phyloP scores from a whole-genome alignment of 2,888 invertebrate species.

The Entomobrya multifasciata region DNA sequence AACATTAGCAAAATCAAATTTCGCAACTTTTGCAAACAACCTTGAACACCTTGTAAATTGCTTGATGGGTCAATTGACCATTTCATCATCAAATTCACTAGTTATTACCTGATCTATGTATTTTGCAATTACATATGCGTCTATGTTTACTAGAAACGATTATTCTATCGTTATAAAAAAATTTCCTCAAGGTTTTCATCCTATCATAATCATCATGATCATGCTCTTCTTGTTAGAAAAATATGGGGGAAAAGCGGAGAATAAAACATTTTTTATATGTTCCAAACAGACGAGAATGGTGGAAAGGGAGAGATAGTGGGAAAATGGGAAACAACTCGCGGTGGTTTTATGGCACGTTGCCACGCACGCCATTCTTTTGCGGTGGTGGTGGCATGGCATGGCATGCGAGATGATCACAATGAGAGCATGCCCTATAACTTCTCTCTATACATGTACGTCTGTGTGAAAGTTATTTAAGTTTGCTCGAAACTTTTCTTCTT shows the following conservation, averaged over 20 bases:
- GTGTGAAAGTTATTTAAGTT: slow-evolving; percentile 30
- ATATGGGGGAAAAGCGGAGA: neutral
- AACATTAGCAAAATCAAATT: too few species aligned
- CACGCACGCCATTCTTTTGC: slow-evolving; percentile 44
- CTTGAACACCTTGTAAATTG: too few species aligned
- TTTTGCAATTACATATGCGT: too few species aligned
- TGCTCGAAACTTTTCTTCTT: neutral
- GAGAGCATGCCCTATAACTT: neutral
- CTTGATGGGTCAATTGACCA: too few species aligned
- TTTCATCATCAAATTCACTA: too few species aligned
- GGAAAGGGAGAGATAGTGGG: slow-evolving; percentile 45
- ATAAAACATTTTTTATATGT: slow-evolving; percentile 4
- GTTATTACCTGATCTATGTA: too few species aligned
- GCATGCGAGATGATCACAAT: slow-evolving; percentile 2
- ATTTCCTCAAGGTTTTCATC: neutral
- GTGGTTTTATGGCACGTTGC: slow-evolving; percentile 62
- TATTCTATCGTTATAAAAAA: too few species aligned
- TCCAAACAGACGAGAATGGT: slow-evolving; percentile 6
- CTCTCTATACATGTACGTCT: too few species aligned
- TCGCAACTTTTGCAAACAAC: too few species aligned
- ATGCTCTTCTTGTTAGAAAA: neutral
- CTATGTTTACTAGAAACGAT: too few species aligned
- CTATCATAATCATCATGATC: neutral
- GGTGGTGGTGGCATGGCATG: neutral
- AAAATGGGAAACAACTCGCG: neutral